Conservation (phyloP, 35 echinoderm and acorn worm species). For the Eucidaris tribuloides region DNA sequence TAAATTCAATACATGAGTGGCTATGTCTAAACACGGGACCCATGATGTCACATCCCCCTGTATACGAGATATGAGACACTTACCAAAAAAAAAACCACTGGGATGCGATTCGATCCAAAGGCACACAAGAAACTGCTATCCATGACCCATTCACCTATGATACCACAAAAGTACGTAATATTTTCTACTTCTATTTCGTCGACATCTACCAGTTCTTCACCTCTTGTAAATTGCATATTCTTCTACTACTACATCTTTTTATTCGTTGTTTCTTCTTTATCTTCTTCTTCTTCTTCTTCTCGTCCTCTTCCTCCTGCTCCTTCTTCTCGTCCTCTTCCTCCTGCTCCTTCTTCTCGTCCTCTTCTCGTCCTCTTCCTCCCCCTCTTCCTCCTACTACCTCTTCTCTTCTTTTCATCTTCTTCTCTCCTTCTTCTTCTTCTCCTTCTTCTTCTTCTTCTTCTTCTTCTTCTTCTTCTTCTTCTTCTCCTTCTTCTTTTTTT, state of each 20-base stretch:
- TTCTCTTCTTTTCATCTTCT: neutral
- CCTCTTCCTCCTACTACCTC: neutral
- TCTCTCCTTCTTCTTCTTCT: too few species aligned
- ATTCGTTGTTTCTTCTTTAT: neutral
- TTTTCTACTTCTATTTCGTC: neutral
- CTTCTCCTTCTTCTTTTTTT: too few species aligned
- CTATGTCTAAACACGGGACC: too few species aligned
- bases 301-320: neutral
- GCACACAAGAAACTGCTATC: too few species aligned
- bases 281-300: neutral
- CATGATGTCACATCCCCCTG: too few species aligned
- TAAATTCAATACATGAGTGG: too few species aligned
- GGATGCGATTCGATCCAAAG: too few species aligned
- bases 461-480: too few species aligned
- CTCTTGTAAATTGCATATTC: neutral
- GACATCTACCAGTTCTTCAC: neutral
- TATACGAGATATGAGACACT: too few species aligned
- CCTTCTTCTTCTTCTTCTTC: too few species aligned
- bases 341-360: neutral
- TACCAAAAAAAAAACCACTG: too few species aligned
- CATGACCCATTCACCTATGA: neutral
- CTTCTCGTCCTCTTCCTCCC: neutral
- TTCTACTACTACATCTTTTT: neutral
- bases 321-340: neutral
- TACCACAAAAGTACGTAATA: neutral